These are phyloP conservation scores for Glossophaga mutica DNA, from an alignment of 2,797 vertebrate species.

Conservation along the genomic window DNA sequence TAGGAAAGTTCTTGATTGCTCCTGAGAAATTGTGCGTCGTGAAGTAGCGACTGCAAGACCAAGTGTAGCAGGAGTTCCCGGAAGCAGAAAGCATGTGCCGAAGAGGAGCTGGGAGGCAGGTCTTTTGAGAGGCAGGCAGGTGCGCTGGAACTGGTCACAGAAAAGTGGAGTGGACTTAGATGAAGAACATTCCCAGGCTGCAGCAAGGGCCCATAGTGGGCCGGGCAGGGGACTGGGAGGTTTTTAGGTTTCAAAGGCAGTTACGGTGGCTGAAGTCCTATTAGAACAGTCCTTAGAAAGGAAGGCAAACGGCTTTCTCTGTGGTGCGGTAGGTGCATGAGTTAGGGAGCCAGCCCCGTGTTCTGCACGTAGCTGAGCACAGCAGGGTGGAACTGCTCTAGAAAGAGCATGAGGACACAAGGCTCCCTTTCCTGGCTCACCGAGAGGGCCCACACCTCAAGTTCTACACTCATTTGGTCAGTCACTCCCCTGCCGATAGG, in stretches of 20 bases:
- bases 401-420: neutral
- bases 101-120: neutral
- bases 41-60: neutral
- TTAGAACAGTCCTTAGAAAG: neutral
- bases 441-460: accelerated
- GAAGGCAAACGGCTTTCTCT: neutral
- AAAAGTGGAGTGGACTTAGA: neutral
- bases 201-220: neutral
- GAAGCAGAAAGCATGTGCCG: neutral
- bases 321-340: neutral
- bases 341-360: neutral
- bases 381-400: accelerated
- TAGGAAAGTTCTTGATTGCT: neutral
- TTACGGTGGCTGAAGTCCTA: neutral
- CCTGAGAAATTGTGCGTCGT: neutral
- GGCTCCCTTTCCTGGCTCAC: neutral
- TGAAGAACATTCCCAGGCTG: neutral
- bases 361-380: accelerated
- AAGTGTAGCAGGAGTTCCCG: neutral
- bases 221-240: too few relatives aligned
- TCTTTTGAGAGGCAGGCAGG: neutral
- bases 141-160: accelerated
- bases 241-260: neutral
- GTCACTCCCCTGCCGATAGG: neutral
- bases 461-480: neutral